phyloP scores from a whole-genome alignment of 2,888 invertebrate species.

The Invenusta paracnida region DNA sequence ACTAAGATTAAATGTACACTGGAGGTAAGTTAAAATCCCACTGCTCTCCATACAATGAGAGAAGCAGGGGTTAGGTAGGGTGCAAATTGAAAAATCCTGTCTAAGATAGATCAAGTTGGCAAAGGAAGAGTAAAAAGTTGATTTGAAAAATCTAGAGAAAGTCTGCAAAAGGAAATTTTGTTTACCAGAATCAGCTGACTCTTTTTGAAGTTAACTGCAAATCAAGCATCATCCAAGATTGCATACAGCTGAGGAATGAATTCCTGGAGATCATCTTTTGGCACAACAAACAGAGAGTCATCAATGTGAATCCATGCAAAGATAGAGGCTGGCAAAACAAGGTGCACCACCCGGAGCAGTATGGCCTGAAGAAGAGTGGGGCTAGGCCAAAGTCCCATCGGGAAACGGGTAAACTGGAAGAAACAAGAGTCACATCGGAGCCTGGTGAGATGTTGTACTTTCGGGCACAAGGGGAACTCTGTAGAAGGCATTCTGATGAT shows the following conservation, averaged over 20 bases:
- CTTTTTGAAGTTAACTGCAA: background rate
- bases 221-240: background rate
- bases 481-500: background rate
- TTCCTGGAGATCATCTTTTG: background rate
- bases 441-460: background rate
- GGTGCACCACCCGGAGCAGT: background rate
- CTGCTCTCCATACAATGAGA: background rate
- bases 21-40: background rate
- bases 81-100: background rate
- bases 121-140: background rate
- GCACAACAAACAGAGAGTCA: background rate
- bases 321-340: background rate
- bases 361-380: background rate
- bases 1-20: background rate
- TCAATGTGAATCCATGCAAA: background rate
- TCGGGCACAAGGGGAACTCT: background rate
- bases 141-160: background rate
- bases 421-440: background rate
- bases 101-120: background rate
- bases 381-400: background rate
- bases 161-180: background rate
- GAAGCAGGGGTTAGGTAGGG: background rate
- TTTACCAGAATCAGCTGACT: background rate
- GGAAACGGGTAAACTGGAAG: background rate
- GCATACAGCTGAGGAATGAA: background rate